These are phyloP conservation scores for Neomicropteryx cornuta DNA, from an alignment of 1,140 invertebrate species.

Conservation along the genomic window DNA sequence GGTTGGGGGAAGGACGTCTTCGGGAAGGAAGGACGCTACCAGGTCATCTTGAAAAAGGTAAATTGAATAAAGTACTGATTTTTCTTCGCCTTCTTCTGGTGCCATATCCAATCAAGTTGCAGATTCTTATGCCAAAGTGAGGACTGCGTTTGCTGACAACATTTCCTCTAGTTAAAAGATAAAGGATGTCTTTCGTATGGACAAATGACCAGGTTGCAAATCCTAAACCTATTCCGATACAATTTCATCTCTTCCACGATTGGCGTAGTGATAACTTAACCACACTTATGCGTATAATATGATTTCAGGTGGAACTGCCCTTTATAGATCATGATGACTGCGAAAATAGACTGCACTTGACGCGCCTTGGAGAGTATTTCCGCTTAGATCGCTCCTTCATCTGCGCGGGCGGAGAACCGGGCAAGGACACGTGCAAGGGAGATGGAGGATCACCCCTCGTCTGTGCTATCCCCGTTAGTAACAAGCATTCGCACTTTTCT, in stretches of 20 bases:
- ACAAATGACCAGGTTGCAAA: too few relatives aligned
- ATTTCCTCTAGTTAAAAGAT: too few relatives aligned
- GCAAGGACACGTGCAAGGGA: conserved; percentile 54
- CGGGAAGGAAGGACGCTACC: conserved; percentile 46
- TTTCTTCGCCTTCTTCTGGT: too few relatives aligned
- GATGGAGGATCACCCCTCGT: conserved; percentile 53
- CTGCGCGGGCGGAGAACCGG: conserved; percentile 58
- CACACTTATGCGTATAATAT: not conserved
- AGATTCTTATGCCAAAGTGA: too few relatives aligned
- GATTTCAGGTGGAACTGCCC: conserved; percentile 40
- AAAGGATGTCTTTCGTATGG: too few relatives aligned
- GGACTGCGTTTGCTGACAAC: too few relatives aligned
- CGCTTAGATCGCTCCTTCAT: conserved; percentile 56
- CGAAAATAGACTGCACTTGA: conserved; percentile 40
- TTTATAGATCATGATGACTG: conserved; percentile 40
- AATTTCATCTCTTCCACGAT: not conserved
- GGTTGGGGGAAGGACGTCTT: conserved; percentile 65
- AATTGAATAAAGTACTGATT: conserved; percentile 14
- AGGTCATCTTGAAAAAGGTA: conserved; percentile 60
- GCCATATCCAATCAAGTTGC: too few relatives aligned
- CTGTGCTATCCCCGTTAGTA: conserved; percentile 43
- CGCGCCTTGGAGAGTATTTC: conserved; percentile 51
- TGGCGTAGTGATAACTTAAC: not conserved
- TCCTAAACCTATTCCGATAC: not conserved
- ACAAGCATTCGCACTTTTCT: not conserved